Evolutionary conservation across 2,888 invertebrate species (phyloP), one percentile per base, ranked within the genome.

Genomic region (Zaprionus obscuricornis): DNA sequence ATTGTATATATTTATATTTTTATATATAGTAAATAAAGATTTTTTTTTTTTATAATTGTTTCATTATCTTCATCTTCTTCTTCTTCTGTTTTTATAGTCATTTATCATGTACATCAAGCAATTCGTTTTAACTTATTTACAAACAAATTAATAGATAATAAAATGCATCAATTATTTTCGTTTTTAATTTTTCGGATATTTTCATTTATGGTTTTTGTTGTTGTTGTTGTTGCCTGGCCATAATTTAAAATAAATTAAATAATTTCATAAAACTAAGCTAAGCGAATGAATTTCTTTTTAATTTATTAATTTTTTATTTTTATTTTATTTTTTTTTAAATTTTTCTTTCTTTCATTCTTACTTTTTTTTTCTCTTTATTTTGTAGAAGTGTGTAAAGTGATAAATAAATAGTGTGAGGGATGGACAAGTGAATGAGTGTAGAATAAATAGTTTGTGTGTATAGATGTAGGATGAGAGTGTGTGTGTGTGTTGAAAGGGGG

Each of bases 91-190:
- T 52, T 45, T 55, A 58, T 59, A 56, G 50, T 49, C 57, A 62
- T 66, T 74, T 66, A 66, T 71, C 65, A 64, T 74, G 43, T 71
- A 69, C 71, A 69, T 72, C 64, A 67, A 79, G 70, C 65, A 72
- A 47, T 78, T 72, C 54, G 52, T 73, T n/a, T n/a, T 85, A 79
- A 85, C 81, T 74, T 78, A 78, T 84, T 83, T 82, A 77, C 85
- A 75, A 79, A 79, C 66, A 73, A 71, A 71, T 72, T 85, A 69
- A 85, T 74, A 62, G 66, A 73, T 82, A 72, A 75, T 4, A n/a
- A 81, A 82, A 82, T 78, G 83, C 85, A 74, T 63, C 63, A 27
- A 42, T 67, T 58, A 20, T 45, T 43, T 26, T 31, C 27, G 13
- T 37, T 45, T 52, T 16, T 11, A 27, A 51, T 43, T 34, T 40